Evolutionary conservation across 2,888 invertebrate genomes (phyloP), one percentile per base, ranked within the genome.

Genomic region (Alcis repandata): DNA sequence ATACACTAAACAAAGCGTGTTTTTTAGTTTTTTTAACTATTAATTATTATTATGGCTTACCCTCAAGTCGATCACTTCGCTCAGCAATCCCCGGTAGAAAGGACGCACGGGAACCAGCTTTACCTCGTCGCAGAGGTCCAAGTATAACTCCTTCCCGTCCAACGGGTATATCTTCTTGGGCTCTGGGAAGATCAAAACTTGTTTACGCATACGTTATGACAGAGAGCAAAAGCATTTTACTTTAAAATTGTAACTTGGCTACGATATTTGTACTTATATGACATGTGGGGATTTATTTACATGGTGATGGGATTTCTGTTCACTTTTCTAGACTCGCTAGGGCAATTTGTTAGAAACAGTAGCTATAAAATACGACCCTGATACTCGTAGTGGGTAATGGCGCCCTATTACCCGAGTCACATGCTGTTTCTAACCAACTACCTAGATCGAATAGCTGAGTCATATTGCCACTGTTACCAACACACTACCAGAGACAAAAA

Each of bases 61-160:
- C 52, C 17, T 58, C 8, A 63, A 19, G 46, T 85, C 70, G 33
- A 86, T 78, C 19, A 65, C 69, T 1, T 73, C 66, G 36, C 76
- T 71, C 2, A 83, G 48, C 27, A 88, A 69, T 7, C 79, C 75
- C 56, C 66, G 73, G 36, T 85, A 65, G 59, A 87, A 87, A 7
- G 59, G 52, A 52, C 71, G 72, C 2, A 85, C 78, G 0, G 80
- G 81, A 32, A 68, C 64, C 57, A 77, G 63, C 20, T 77, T 67
- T 74, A 75, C 78, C 69, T 84, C 76, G 19, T 80, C 70, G 49
- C 86, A 86, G 6, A 83, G 43, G 9, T 69, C 75, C 49, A 84
- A 57, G 62, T 87, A 86, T 6, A 83, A 67, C n/a, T 86, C 81
- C 71, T 83, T 85, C 0, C 87, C 86, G 56, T 85, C 84, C 43